Evolutionary conservation across 2,113 vertebrate species (phyloP).

Genomic region (Garra rufa): DNA sequence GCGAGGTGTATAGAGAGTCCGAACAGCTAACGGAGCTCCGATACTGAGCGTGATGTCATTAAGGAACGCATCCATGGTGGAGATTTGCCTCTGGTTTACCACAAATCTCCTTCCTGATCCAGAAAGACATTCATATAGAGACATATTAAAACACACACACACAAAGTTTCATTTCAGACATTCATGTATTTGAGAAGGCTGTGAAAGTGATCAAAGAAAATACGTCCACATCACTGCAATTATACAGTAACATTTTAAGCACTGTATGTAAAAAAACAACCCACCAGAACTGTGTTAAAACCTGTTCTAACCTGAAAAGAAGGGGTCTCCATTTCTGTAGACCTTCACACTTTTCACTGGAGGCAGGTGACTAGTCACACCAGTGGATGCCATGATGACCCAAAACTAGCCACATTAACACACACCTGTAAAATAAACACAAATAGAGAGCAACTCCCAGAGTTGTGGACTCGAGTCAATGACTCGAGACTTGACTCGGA

Average conservation of each 20-base stretch:
- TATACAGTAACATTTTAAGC: background rate
- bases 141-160: background rate
- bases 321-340: conserved; percentile 88
- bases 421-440: conserved; percentile 27
- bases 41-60: conserved; percentile 84
- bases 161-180: background rate
- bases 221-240: background rate
- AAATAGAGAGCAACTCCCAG: background rate
- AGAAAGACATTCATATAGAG: background rate
- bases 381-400: conserved; percentile 77
- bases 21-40: conserved; percentile 78
- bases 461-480: too few species aligned
- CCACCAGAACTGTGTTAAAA: background rate
- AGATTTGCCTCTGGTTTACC: conserved; percentile 82
- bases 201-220: background rate
- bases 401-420: conserved; percentile 6
- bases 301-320: conserved; percentile 68
- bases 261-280: background rate
- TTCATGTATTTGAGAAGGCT: background rate
- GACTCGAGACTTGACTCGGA: too few species aligned
- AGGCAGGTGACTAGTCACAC: conserved; percentile 65
- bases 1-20: conserved; percentile 83
- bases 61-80: conserved; percentile 85
- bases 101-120: conserved; percentile 79
- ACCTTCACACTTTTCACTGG: conserved; percentile 84